Evolutionary conservation across 2,797 vertebrate genomes (phyloP).

Genomic region (Sorex maritimensis): DNA sequence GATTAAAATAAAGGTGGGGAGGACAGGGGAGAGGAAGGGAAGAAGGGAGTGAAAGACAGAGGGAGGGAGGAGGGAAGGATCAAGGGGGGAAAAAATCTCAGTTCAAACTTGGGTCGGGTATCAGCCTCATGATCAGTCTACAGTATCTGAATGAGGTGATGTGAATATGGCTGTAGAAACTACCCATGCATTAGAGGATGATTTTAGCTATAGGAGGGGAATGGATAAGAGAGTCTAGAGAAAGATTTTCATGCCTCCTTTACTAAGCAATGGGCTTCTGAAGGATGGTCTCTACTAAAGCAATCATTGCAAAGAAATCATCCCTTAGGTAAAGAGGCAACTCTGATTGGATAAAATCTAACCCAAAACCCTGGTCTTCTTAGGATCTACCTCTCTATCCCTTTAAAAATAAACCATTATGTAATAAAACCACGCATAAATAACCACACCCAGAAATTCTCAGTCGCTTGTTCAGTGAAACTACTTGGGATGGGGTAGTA

Average conservation of each 20-base stretch:
- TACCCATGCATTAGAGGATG: neutral
- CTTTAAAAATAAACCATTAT: slow-evolving; percentile 2
- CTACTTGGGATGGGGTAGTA: neutral
- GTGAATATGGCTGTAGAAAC: neutral
- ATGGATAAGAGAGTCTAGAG: neutral
- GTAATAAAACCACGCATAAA: neutral
- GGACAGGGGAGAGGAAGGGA: no score
- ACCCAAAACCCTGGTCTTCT: slow-evolving; percentile 7
- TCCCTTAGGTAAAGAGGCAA: neutral
- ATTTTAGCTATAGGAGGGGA: neutral
- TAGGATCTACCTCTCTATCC: neutral
- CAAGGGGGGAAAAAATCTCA: neutral
- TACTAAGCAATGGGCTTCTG: neutral
- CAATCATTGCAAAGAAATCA: neutral
- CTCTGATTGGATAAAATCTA: neutral
- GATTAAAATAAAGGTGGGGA: no score
- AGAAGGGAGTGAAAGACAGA: no score
- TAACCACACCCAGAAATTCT: neutral
- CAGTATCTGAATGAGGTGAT: neutral
- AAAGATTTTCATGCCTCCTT: slow-evolving; percentile 1
- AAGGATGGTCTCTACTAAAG: neutral
- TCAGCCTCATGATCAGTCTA: neutral
- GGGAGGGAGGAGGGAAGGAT: no score
- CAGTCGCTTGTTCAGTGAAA: neutral
- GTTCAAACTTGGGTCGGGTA: neutral